A percentile compares a stretch with the other conserved stretches of the same genome.
Evolutionary conservation across 2,797 vertebrate species (phyloP).

Genomic region (Anisognathus igniventris): DNA sequence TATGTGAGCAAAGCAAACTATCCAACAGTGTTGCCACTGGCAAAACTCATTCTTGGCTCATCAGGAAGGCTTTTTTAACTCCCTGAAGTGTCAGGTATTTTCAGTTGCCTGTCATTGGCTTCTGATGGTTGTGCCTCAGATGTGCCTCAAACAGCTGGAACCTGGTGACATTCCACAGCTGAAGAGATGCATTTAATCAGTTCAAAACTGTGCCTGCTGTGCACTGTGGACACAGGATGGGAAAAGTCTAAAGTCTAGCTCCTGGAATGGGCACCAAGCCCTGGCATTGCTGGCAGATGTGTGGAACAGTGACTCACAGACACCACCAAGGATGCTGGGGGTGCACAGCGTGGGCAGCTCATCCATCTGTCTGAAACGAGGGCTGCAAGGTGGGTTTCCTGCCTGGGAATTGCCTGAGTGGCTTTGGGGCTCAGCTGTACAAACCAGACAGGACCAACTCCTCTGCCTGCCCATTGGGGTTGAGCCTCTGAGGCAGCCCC

Average conservation of each 20-base stretch:
- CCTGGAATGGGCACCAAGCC: neutral
- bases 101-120: neutral
- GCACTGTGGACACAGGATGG: rapidly evolving
- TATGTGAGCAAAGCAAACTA: neutral
- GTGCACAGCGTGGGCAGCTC: neutral
- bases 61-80: neutral
- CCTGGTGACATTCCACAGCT: neutral
- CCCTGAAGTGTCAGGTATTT: neutral
- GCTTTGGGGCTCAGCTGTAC: neutral
- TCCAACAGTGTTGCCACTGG: neutral
- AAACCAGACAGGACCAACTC: rapidly evolving
- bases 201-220: neutral
- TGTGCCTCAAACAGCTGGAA: neutral
- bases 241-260: neutral
- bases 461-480: rapidly evolving
- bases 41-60: neutral
- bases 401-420: neutral
- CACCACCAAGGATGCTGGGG: neutral
- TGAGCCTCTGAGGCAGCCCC: neutral
- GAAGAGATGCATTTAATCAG: neutral
- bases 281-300: neutral
- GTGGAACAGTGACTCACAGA: neutral
- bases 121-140: neutral
- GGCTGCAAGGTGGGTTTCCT: neutral
- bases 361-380: neutral